Evolutionary conservation across 2,113 vertebrate genomes (phyloP).

Genomic region (Balaeniceps rex): DNA sequence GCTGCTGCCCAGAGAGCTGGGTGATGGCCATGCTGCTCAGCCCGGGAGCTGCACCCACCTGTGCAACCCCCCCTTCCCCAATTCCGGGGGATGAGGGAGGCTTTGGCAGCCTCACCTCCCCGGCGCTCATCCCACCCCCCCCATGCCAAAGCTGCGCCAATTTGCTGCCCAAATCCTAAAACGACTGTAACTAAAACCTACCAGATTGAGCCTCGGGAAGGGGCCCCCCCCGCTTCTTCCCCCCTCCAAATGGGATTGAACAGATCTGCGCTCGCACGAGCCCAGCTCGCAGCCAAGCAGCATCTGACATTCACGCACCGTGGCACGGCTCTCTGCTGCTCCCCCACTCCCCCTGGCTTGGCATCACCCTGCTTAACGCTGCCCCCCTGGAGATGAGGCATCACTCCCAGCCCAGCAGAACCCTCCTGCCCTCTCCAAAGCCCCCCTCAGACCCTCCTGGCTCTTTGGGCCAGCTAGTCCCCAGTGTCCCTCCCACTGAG

Average conservation of each 20-base stretch:
- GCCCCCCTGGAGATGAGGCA: background rate
- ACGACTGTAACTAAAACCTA: slow-evolving; percentile 53
- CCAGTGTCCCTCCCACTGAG: rapidly evolving
- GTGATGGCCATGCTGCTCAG: background rate
- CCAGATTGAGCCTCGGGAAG: slow-evolving; percentile 35
- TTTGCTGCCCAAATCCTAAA: slow-evolving; percentile 49
- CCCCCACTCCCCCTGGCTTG: slow-evolving; percentile 25
- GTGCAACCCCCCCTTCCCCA: background rate
- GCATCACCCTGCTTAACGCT: background rate
- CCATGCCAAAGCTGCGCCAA: slow-evolving; percentile 29
- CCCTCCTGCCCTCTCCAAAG: background rate
- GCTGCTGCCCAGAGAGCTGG: slow-evolving; percentile 5
- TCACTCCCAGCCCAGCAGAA: background rate
- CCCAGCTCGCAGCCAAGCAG: slow-evolving; percentile 43
- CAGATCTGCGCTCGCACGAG: slow-evolving; percentile 25
- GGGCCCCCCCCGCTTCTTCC: background rate
- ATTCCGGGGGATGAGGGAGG: background rate
- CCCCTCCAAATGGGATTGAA: slow-evolving; percentile 41
- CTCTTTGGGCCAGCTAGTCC: background rate
- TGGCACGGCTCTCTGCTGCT: slow-evolving; percentile 37
- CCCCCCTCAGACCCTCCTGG: background rate
- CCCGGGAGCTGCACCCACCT: background rate
- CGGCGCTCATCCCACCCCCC: background rate
- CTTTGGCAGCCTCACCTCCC: slow-evolving; percentile 12
- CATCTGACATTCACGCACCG: slow-evolving; percentile 42